Evolutionary conservation across 2,888 invertebrate species (phyloP).

Genomic region (Steinernema carpocapsae): DNA sequence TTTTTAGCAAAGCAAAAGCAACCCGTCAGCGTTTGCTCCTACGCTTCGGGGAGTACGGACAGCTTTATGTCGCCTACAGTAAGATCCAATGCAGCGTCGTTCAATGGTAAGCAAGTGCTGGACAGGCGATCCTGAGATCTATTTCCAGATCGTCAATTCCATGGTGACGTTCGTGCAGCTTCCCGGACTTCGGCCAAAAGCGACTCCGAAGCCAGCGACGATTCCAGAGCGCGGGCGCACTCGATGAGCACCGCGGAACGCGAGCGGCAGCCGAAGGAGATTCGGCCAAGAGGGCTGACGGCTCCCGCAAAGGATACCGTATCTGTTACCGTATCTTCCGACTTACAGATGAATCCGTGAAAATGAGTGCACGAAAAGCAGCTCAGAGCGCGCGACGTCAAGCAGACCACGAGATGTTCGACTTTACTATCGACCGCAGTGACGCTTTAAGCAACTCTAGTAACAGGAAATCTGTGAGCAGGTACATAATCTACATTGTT

Average conservation of each 20-base stretch:
- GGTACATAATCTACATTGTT: too few relatives aligned
- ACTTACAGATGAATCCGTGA: not conserved
- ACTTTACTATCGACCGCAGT: not conserved
- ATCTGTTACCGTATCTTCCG: not conserved
- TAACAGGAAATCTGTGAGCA: slow-evolving; percentile 8
- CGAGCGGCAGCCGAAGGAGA: not conserved
- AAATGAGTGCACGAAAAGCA: slow-evolving; percentile 1
- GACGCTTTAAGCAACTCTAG: not conserved
- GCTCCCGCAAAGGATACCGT: not conserved
- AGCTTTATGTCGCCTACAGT: slow-evolving; percentile 22
- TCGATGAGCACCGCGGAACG: slow-evolving; percentile 29
- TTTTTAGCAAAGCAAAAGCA: slow-evolving; percentile 3
- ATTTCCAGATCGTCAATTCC: not conserved
- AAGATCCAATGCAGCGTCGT: slow-evolving; percentile 10
- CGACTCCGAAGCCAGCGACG: slow-evolving; percentile 27
- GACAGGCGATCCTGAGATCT: too few relatives aligned
- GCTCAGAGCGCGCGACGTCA: not conserved
- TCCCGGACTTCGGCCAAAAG: slow-evolving; percentile 24
- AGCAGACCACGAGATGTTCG: slow-evolving; percentile 26
- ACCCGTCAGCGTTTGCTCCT: slow-evolving; percentile 22
- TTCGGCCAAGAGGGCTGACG: not conserved
- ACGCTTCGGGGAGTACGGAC: slow-evolving; percentile 12
- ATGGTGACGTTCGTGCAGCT: not conserved
- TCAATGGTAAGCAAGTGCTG: not conserved
- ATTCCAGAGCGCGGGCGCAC: slow-evolving; percentile 21